These are phyloP conservation scores for Eurosta solidaginis DNA, from an alignment of 1,140 invertebrate species.

Conservation along the genomic window DNA sequence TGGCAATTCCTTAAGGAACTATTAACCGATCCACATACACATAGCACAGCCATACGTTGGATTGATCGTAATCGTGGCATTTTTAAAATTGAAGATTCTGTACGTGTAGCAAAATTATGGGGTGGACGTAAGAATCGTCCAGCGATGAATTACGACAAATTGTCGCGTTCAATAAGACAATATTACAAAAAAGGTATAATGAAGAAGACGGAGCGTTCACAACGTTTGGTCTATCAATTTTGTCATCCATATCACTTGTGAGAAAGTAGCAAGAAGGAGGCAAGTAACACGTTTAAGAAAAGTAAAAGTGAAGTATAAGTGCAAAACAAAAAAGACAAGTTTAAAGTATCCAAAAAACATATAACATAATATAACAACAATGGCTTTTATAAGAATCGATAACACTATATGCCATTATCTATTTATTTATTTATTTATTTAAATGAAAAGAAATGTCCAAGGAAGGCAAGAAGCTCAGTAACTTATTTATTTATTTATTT, in stretches of 20 bases:
- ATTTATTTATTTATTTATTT: conserved; percentile 25
- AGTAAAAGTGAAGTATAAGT: background rate
- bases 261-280: conserved; percentile 37
- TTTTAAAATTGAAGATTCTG: conserved; percentile 99
- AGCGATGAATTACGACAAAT: conserved; percentile 99
- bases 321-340: background rate
- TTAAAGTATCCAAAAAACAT: background rate
- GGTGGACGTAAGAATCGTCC: conserved; percentile 96
- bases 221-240: conserved; percentile 98
- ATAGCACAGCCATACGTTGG: conserved; percentile 96
- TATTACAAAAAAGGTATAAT: conserved; percentile 99
- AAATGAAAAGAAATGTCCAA: too few species aligned
- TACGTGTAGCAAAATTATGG: conserved; percentile 93
- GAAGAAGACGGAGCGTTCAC: conserved; percentile 98
- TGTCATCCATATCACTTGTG: conserved; percentile 91
- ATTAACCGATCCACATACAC: conserved; percentile 80
- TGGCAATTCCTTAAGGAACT: conserved; percentile 99
- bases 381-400: background rate
- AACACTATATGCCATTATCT: conserved; percentile 30
- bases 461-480: too few species aligned
- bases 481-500: conserved; percentile 30
- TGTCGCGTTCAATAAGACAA: conserved; percentile 95
- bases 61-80: conserved; percentile 91
- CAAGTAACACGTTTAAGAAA: background rate
- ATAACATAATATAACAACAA: background rate